Evolutionary conservation across 2,888 invertebrate genomes (phyloP).

Genomic region (Diaprepes abbreviatus): DNA sequence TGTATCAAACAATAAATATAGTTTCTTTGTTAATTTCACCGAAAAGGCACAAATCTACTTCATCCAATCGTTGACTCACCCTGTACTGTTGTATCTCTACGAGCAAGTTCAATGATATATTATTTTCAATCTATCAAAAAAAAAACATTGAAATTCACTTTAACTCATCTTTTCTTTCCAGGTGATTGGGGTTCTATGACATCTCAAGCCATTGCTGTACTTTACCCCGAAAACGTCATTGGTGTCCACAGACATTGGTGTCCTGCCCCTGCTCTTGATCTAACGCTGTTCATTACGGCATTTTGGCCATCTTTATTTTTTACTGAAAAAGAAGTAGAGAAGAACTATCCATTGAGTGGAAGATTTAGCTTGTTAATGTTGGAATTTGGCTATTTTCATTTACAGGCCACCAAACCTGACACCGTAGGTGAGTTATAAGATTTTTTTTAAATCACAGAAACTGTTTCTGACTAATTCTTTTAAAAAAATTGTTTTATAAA

Average conservation of each 20-base stretch:
- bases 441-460: too few species aligned
- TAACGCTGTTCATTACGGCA: constrained; percentile 64
- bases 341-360: neutral
- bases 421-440: constrained; percentile 68
- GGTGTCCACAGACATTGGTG: constrained; percentile 72
- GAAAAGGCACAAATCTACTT: too few species aligned
- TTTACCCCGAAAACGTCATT: constrained; percentile 74
- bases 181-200: constrained; percentile 87
- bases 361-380: constrained; percentile 63
- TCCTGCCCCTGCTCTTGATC: constrained; percentile 50
- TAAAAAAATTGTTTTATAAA: too few species aligned
- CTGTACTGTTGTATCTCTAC: too few species aligned
- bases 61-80: too few species aligned
- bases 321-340: neutral
- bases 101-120: too few species aligned
- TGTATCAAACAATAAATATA: too few species aligned
- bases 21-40: too few species aligned
- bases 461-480: too few species aligned
- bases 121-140: too few species aligned
- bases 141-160: too few species aligned
- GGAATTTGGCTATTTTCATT: constrained; percentile 79
- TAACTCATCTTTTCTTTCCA: constrained; percentile 71
- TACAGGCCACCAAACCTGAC: too few species aligned
- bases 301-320: constrained; percentile 70
- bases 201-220: constrained; percentile 72